Conservation (phyloP, 2,797 vertebrate species). For the Gila robusta region DNA sequence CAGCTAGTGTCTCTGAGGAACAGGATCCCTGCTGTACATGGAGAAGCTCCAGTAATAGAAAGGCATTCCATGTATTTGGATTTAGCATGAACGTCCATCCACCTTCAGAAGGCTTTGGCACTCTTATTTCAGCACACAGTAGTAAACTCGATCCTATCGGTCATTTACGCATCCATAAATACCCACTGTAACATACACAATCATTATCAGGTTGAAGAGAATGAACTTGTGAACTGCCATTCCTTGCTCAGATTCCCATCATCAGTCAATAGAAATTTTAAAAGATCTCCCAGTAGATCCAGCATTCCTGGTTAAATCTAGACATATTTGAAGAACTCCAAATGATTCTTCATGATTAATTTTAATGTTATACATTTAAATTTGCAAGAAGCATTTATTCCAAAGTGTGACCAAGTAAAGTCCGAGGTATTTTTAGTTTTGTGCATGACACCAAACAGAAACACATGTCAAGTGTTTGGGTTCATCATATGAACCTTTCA, state of each 20-base stretch:
- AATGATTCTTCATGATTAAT: neutral
- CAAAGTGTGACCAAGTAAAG: slow-evolving; percentile 2
- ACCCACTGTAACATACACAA: slow-evolving; percentile 29
- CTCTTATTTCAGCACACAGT: slow-evolving; percentile 58
- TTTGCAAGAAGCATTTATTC: neutral
- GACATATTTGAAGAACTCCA: neutral
- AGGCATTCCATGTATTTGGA: slow-evolving; percentile 18
- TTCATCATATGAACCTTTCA: slow-evolving; percentile 28
- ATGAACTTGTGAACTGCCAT: neutral
- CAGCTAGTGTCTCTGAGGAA: neutral
- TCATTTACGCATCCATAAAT: slow-evolving; percentile 7
- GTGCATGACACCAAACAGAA: neutral
- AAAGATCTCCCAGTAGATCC: neutral
- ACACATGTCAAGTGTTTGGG: slow-evolving; percentile 31
- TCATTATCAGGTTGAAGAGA: neutral
- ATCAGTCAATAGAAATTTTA: neutral
- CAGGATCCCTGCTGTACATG: neutral
- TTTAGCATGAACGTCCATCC: neutral
- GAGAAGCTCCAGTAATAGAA: slow-evolving; percentile 19
- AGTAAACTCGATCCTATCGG: slow-evolving; percentile 40
- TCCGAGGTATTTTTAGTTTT: slow-evolving; percentile 14
- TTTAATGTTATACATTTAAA: neutral
- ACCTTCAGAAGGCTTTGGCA: neutral
- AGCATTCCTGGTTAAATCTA: neutral
- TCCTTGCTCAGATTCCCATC: neutral